A percentile compares a stretch with the other conserved stretches of the same genome.
Conservation (phyloP, 1,140 invertebrate genomes). For the Calephelis nemesis region DNA sequence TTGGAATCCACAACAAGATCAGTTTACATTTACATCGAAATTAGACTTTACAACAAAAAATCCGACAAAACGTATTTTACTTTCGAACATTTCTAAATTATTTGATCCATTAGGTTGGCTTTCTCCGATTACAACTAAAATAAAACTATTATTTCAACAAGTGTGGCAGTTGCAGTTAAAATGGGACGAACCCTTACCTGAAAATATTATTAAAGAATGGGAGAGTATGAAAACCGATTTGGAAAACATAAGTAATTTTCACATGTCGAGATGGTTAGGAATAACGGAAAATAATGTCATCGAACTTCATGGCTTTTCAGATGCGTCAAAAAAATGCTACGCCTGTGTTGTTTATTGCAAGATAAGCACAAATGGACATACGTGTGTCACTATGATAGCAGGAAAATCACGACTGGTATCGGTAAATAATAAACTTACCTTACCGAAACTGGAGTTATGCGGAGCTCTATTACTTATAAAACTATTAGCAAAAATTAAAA, state of each 20-base stretch:
- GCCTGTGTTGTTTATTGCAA: constrained; percentile 28
- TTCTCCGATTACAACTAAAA: constrained; percentile 15
- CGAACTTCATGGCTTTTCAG: constrained; percentile 27
- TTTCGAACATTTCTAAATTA: constrained; percentile 21
- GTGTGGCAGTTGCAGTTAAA: constrained; percentile 17
- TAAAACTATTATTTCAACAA: constrained; percentile 22
- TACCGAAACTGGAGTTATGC: constrained; percentile 25
- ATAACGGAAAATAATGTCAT: neutral
- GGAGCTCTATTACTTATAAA: constrained; percentile 24
- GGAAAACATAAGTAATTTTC: constrained; percentile 24
- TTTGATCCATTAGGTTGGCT: constrained; percentile 21
- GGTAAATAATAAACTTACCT: constrained; percentile 20
- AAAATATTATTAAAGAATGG: constrained; percentile 9
- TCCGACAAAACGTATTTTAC: constrained; percentile 14
- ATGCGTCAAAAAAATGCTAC: constrained; percentile 22
- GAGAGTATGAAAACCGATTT: constrained; percentile 23
- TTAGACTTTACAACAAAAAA: constrained; percentile 10
- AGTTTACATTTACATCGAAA: constrained; percentile 8
- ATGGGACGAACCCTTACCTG: constrained; percentile 3
- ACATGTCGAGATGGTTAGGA: constrained; percentile 28
- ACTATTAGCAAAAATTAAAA: constrained; percentile 26
- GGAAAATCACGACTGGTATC: constrained; percentile 24
- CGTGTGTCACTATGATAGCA: constrained; percentile 20
- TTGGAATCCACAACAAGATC: constrained; percentile 21
- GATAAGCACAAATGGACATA: neutral